Percentiles rank a stretch among this genome's conserved stretches.
These are phyloP conservation scores for Tigriopus japonicus DNA, from an alignment of 1,140 invertebrate genomes.

Conservation along the genomic window DNA sequence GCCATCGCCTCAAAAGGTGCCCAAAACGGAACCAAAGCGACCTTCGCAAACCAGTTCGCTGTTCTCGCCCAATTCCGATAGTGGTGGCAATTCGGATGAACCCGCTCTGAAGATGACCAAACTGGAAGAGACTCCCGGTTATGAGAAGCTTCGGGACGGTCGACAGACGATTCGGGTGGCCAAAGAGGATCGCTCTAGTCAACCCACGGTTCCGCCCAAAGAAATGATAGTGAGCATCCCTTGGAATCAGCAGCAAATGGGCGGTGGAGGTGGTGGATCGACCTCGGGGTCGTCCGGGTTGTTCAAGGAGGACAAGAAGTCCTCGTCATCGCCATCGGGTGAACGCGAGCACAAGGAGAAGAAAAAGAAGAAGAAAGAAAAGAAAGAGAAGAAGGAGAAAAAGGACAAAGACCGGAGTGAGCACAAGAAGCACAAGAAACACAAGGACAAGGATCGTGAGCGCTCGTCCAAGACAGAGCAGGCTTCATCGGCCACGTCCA, in stretches of 20 bases:
- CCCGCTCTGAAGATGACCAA: conserved; percentile 22
- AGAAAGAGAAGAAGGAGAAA: conserved; percentile 30
- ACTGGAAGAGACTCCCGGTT: conserved; percentile 25
- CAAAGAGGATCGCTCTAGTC: conserved; percentile 18
- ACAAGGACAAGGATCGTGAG: conserved; percentile 15
- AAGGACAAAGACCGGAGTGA: conserved; percentile 31
- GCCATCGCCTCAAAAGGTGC: conserved; percentile 14
- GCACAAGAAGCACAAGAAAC: conserved; percentile 37
- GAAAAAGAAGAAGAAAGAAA: conserved; percentile 18
- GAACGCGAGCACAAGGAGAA: conserved; percentile 12
- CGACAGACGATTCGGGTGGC: conserved; percentile 21
- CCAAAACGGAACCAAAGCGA: conserved; percentile 12
- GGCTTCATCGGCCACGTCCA: neutral
- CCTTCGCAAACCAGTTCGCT: conserved; percentile 20
- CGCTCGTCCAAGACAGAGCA: conserved; percentile 1
- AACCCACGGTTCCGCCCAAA: conserved; percentile 16
- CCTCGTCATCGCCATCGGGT: too few relatives aligned
- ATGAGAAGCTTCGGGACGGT: conserved; percentile 25
- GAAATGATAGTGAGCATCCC: conserved; percentile 18
- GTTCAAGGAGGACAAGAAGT: too few relatives aligned
- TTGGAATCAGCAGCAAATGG: conserved; percentile 15
- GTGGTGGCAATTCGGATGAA: conserved; percentile 17
- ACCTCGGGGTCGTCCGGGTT: too few relatives aligned
- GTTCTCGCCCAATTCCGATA: conserved; percentile 26
- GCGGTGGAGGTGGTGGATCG: neutral